These are phyloP conservation scores for Rachycentron canadum DNA, from an alignment of 2,797 vertebrate species.

Conservation along the genomic window DNA sequence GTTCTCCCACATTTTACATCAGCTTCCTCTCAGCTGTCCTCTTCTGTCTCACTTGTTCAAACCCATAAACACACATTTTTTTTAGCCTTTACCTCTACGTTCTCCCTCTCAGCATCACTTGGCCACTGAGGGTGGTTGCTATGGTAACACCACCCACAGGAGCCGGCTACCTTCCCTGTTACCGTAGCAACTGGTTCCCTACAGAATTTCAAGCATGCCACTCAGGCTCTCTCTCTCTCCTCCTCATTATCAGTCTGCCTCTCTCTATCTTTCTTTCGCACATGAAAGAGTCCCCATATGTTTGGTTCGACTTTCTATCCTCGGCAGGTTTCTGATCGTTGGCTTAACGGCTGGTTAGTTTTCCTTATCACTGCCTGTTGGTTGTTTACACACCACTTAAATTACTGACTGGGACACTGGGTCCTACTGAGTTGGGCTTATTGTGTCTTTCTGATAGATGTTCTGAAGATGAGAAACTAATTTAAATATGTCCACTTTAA, in stretches of 20 bases:
- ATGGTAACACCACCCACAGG: conserved; percentile 87
- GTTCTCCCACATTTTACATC: conserved; percentile 44
- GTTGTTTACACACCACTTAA: conserved; percentile 49
- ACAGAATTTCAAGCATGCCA: conserved; percentile 86
- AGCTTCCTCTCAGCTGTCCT: conserved; percentile 45
- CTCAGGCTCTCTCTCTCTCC: conserved; percentile 56
- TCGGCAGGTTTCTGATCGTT: conserved; percentile 36
- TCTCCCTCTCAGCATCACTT: conserved; percentile 84
- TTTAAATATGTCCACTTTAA: neutral
- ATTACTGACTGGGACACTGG: conserved; percentile 1
- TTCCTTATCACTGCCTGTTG: conserved; percentile 42
- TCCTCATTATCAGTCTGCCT: conserved; percentile 50
- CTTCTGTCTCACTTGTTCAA: conserved; percentile 46
- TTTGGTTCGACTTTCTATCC: conserved; percentile 51
- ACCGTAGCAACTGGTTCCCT: conserved; percentile 87
- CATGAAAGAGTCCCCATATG: conserved; percentile 63
- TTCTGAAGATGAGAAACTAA: neutral
- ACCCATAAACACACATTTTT: conserved; percentile 62
- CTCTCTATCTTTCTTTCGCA: conserved; percentile 37
- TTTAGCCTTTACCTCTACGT: conserved; percentile 52
- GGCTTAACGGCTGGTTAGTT: conserved; percentile 47
- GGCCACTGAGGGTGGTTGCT: conserved; percentile 85
- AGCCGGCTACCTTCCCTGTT: conserved; percentile 87
- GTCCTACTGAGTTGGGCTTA: neutral
- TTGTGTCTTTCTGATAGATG: neutral